Base-by-base conservation (phyloP, 2,888 invertebrate species). In the Leucophenga maculata region DNA sequence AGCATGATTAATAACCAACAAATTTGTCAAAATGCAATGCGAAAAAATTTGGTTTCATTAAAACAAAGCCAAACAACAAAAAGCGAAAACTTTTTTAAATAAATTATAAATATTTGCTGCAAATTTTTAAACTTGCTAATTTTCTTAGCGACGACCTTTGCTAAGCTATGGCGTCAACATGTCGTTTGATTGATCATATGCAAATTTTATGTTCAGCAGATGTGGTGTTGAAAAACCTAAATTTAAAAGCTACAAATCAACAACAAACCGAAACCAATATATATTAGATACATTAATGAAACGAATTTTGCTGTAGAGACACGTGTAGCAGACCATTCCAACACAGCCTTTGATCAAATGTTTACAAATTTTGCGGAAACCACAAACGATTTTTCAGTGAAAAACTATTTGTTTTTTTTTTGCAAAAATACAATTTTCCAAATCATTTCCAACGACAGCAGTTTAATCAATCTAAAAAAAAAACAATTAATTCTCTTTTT, bases 1-100 rank as follows among this genome's bases (percentile, higher is more conserved):
- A 46, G 46, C 62, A 48, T 64, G 62, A 64, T 64, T 64, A 64
- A 64, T 64, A 20, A 18, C 48, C 62, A 48, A 48, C 46, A 64
- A 46, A 48, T 64, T 64, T 64, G 62, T 64, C 62, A 60, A 39
- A 39, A 39, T 48, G 62, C 46, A 48, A n/a, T 48, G 39, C 60
- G 16, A 59, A 59, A 59, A 4, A 59, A n/a, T n/a, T 59, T 59
- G 32, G 31, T 50, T n/a, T 59, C 22, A 59, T 6, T 59, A n/a
- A 31, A 31, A 59, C 31, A 59, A 59, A 59, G 32, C 32, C 11
- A 39, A 54, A 8, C 26, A 26, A n/a, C 18, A 20, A 54, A 22
- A 54, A 54, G 11, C 18, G 6, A 50, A 54, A 54, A n/a, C n/a
- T 1, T 18, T 54, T 54, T 54, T 8, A 20, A 18, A 9, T 54